phyloP scores from a whole-genome alignment of 2,113 vertebrate genomes.

The Leucopsar rothschildi region DNA sequence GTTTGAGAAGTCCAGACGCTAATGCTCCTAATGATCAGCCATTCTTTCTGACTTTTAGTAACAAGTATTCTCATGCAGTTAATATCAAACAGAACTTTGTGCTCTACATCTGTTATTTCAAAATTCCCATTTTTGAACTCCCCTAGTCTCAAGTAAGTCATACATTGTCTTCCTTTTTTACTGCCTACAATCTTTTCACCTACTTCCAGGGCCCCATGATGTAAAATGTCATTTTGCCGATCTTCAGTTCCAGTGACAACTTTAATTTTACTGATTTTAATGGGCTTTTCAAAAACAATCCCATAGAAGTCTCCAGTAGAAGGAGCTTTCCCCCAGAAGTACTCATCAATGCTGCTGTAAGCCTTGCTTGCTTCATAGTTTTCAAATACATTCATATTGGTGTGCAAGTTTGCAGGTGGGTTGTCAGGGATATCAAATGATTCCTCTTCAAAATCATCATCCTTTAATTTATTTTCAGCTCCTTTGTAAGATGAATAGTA shows the following conservation, averaged over 20 bases:
- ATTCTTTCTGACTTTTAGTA: conserved; percentile 93
- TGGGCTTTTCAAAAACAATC: conserved; percentile 88
- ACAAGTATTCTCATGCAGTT: conserved; percentile 92
- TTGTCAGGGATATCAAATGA: conserved; percentile 95
- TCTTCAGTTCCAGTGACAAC: conserved; percentile 93
- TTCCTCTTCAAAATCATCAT: conserved; percentile 98
- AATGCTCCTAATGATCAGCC: conserved; percentile 95
- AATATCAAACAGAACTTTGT: conserved; percentile 92
- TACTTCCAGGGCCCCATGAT: conserved; percentile 91
- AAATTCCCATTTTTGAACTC: conserved; percentile 95
- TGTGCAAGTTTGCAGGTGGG: conserved; percentile 88
- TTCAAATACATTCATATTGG: conserved; percentile 97
- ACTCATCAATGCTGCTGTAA: conserved; percentile 93
- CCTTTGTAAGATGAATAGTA: conserved; percentile 98
- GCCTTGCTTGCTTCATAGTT: conserved; percentile 93
- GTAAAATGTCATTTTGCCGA: conserved; percentile 92
- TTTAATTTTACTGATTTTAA: conserved; percentile 91
- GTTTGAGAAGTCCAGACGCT: conserved; percentile 93
- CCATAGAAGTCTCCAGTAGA: conserved; percentile 89
- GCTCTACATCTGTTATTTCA: conserved; percentile 89
- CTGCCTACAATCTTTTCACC: conserved; percentile 83
- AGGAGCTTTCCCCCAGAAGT: conserved; percentile 96
- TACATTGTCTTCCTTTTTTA: conserved; percentile 87
- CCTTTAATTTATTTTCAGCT: conserved; percentile 95
- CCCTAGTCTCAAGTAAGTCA: conserved; percentile 87